phyloP scores from a whole-genome alignment of 2,113 vertebrate species.

The Lontra canadensis region DNA sequence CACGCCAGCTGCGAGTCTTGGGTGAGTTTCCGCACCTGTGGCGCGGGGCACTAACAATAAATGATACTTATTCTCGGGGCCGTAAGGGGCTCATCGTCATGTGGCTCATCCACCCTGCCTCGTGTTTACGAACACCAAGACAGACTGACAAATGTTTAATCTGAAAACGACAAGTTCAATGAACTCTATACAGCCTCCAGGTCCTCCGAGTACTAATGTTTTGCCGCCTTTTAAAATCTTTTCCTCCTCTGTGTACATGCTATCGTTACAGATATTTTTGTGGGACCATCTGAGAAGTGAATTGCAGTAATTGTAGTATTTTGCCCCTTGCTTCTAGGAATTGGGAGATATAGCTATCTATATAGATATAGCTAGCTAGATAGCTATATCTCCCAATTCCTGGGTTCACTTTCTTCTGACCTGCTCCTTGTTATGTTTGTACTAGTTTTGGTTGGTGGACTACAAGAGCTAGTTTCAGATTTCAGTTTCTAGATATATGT shows the following conservation, averaged over 20 bases:
- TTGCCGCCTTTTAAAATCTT: background rate
- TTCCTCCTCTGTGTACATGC: background rate
- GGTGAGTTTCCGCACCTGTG: background rate
- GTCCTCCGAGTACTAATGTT: background rate
- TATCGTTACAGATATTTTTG: background rate
- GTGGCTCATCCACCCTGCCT: background rate
- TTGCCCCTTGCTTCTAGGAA: background rate
- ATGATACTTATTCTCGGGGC: fast-evolving
- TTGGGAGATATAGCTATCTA: no score
- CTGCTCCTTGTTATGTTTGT: no score
- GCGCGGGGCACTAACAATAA: background rate
- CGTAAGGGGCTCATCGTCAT: fast-evolving
- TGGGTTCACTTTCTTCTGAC: background rate
- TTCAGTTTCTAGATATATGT: no score
- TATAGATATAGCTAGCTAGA: no score
- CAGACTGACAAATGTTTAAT: background rate
- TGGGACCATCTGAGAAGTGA: background rate
- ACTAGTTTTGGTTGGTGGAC: background rate
- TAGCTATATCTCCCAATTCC: background rate
- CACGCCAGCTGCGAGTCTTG: background rate
- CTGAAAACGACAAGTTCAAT: background rate
- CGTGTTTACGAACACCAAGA: background rate
- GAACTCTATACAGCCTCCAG: background rate
- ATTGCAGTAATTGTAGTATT: background rate
- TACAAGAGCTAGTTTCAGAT: background rate